Evolutionary conservation across 2,797 vertebrate species (phyloP).

Genomic region (Mallotus villosus): DNA sequence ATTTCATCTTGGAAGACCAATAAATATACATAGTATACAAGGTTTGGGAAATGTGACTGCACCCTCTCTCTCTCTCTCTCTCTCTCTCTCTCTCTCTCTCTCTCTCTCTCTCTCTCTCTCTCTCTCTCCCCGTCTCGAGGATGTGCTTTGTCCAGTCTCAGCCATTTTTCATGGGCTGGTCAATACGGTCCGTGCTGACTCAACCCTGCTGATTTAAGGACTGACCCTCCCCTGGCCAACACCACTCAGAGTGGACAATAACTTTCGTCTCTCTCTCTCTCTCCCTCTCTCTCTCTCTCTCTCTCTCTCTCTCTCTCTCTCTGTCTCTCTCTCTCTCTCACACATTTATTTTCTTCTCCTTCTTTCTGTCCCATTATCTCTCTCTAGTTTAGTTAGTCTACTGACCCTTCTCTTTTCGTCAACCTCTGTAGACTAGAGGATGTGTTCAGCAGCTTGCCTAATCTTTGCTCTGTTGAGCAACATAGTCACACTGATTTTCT

Average conservation of each 20-base stretch:
- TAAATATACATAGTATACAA: too few relatives aligned
- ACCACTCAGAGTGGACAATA: too few relatives aligned
- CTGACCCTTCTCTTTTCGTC: not conserved
- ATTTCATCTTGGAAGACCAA: too few relatives aligned
- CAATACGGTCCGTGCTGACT: too few relatives aligned
- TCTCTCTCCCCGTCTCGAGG: not conserved
- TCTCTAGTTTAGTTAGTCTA: too few relatives aligned
- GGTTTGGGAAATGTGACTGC: too few relatives aligned
- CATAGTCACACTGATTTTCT: too few relatives aligned
- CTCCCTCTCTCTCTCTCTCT: not conserved
- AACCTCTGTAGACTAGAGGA: not conserved
- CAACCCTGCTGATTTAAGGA: too few relatives aligned
- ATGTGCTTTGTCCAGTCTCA: not conserved
- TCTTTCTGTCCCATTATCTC: not conserved
- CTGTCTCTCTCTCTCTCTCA: not conserved
- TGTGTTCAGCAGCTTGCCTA: too few relatives aligned
- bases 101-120: not conserved
- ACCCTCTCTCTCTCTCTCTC: not conserved
- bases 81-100: not conserved
- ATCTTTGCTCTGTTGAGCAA: too few relatives aligned
- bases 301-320: not conserved
- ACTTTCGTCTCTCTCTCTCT: not conserved
- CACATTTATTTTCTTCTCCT: not conserved
- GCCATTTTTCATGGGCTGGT: not conserved
- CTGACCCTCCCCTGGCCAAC: too few relatives aligned